Evolutionary conservation across 2,888 invertebrate genomes (phyloP).

Genomic region (Heliothis peltigera): DNA sequence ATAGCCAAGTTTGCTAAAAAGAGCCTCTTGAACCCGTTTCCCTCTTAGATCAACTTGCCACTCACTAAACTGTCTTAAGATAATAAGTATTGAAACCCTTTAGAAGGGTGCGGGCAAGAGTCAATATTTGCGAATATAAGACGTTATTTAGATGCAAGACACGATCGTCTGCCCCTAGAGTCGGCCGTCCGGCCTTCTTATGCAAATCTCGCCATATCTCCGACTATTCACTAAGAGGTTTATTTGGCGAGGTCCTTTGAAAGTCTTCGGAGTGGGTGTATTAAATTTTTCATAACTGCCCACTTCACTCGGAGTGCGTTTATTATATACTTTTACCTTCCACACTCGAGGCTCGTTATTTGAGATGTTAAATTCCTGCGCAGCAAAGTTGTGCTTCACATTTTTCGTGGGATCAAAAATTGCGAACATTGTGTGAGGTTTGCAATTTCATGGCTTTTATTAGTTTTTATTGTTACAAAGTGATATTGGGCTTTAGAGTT

Average conservation of each 20-base stretch:
- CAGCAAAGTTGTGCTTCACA: constrained; percentile 37
- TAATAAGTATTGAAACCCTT: constrained; percentile 83
- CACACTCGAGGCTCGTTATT: constrained; percentile 60
- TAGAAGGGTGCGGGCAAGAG: constrained; percentile 84
- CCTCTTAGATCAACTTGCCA: constrained; percentile 76
- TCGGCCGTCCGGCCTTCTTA: constrained; percentile 81
- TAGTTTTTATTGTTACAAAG: constrained; percentile 23
- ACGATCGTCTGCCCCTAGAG: constrained; percentile 81
- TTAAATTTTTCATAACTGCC: constrained; percentile 87
- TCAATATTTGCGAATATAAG: constrained; percentile 89
- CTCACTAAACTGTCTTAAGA: constrained; percentile 84
- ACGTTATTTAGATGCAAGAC: constrained; percentile 88
- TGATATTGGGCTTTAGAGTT: constrained; percentile 20
- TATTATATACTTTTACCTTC: constrained; percentile 65
- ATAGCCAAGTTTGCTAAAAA: constrained; percentile 51
- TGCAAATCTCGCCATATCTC: constrained; percentile 85
- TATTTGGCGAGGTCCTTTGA: constrained; percentile 82
- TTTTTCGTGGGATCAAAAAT: constrained; percentile 34
- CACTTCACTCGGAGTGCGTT: constrained; percentile 75
- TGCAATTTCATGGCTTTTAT: constrained; percentile 30
- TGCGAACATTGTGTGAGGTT: constrained; percentile 37
- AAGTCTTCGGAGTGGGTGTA: constrained; percentile 79
- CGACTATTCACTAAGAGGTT: constrained; percentile 84
- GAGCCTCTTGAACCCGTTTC: constrained; percentile 65
- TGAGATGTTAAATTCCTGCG: constrained; percentile 57